phyloP scores from a whole-genome alignment of 2,113 vertebrate genomes.

The Gasterosteus nipponicus region DNA sequence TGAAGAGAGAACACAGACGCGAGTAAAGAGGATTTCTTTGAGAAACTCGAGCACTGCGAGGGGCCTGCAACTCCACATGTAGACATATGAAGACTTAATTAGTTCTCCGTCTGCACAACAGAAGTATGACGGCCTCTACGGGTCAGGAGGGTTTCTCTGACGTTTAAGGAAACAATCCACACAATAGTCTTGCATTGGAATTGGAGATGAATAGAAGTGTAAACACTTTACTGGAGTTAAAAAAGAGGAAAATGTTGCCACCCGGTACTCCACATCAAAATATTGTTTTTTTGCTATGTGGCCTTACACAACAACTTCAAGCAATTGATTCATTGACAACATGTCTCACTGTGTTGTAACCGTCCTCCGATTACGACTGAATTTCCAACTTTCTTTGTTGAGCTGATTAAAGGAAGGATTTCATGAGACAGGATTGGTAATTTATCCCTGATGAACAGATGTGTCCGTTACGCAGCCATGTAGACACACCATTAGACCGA shows the following conservation, averaged over 20 bases:
- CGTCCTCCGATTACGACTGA: not conserved
- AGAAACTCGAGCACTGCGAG: not conserved
- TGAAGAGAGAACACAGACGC: not conserved
- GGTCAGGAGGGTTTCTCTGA: not conserved
- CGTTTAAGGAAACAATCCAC: not conserved
- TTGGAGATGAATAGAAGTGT: not conserved
- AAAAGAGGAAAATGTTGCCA: not conserved
- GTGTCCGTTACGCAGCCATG: constrained; percentile 46
- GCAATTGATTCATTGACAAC: too few species aligned
- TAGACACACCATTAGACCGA: constrained; percentile 47
- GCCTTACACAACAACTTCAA: not conserved
- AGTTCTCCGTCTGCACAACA: not conserved
- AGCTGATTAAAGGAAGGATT: constrained; percentile 42
- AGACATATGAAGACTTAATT: not conserved
- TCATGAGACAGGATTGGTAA: constrained; percentile 39
- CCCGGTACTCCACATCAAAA: not conserved
- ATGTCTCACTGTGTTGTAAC: not conserved
- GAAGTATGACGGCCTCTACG: not conserved
- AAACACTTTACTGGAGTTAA: not conserved
- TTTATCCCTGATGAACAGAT: constrained; percentile 52
- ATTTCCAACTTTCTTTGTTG: constrained; percentile 21
- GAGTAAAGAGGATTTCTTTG: not conserved
- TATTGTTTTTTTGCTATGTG: not conserved
- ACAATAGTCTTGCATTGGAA: not conserved
- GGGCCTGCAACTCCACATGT: not conserved